phyloP scores from a whole-genome alignment of 1,140 invertebrate genomes.

The Campoletis sonorensis region DNA sequence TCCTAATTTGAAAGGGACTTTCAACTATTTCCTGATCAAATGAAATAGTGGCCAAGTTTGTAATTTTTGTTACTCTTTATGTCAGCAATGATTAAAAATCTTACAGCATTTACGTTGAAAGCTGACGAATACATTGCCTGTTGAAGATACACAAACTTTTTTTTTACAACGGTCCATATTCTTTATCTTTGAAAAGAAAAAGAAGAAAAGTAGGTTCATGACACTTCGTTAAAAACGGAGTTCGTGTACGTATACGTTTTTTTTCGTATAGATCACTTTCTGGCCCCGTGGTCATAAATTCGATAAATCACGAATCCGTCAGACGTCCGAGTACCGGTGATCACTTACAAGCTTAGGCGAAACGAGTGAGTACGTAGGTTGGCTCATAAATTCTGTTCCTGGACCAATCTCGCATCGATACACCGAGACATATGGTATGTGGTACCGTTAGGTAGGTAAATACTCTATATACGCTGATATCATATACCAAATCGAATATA shows the following conservation, averaged over 20 bases:
- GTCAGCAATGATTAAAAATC: background rate
- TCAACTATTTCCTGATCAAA: no score
- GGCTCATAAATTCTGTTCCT: constrained; percentile 23
- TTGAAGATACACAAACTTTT: background rate
- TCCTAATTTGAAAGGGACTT: no score
- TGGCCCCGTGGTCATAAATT: background rate
- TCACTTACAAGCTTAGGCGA: constrained; percentile 34
- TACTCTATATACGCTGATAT: background rate
- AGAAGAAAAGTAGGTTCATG: background rate
- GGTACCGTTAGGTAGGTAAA: constrained; percentile 15
- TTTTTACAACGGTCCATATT: background rate
- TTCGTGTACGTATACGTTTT: background rate
- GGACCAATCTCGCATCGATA: constrained; percentile 31
- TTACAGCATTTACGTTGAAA: background rate
- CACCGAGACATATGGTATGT: constrained; percentile 24
- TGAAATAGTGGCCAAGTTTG: no score
- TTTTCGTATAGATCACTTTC: background rate
- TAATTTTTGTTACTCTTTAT: no score
- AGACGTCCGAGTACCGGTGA: constrained; percentile 20
- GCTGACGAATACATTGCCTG: background rate
- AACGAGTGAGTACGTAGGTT: constrained; percentile 8
- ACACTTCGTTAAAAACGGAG: background rate
- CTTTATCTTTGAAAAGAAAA: background rate
- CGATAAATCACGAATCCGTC: constrained; percentile 32
- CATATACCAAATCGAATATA: no score